Base-by-base conservation (phyloP, 2,888 invertebrate species). In the Bembecia ichneumoniformis region DNA sequence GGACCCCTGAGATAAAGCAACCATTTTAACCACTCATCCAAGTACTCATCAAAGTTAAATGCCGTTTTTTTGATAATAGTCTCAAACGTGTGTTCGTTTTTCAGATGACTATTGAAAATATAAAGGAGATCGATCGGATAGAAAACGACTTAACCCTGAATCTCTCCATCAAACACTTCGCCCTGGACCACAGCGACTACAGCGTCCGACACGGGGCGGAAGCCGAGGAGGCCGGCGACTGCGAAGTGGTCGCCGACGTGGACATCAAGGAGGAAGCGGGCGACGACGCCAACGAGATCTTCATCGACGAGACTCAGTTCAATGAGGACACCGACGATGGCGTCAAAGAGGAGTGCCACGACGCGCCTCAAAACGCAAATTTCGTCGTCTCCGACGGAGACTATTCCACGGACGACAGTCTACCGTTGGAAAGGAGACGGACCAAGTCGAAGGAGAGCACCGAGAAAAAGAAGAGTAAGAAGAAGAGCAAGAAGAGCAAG, bases 371-470 rank as follows among this genome's bases (percentile, higher is more conserved):
- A 0, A 58, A 59, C 13, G 28, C 36, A 11, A 59, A 66, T 34
- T 59, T 54, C 14, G 51, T 47, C 5, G 47, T 48, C 3, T 55
- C 52, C 3, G 58, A 64, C 35, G 52, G 49, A 20, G 64, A 64
- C 3, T 78, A 68, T 48, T 75, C 79, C 0, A 61, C 76, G 0
- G 78, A 78, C 2, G 81, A 80, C 5, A 77, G 70, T 49, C 9
- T 76, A 3, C 78, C 79, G 0, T 47, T 75, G 36, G 68, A 74
- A 20, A 58, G 56, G 10, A 61, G 64, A 3, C 66, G 62, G 13
- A 58, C 55, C 7, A 75, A 67, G 47, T 68, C 54, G 47, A 43
- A 52, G 14, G 60, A 55, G 52, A 52, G 49, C 20, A 57, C 53
- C 14, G 60, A 54, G 52, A 53, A 57, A 53, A 51, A 48, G 11